These are phyloP conservation scores for Ciconia boyciana DNA, from an alignment of 2,113 vertebrate genomes.

Conservation along the genomic window DNA sequence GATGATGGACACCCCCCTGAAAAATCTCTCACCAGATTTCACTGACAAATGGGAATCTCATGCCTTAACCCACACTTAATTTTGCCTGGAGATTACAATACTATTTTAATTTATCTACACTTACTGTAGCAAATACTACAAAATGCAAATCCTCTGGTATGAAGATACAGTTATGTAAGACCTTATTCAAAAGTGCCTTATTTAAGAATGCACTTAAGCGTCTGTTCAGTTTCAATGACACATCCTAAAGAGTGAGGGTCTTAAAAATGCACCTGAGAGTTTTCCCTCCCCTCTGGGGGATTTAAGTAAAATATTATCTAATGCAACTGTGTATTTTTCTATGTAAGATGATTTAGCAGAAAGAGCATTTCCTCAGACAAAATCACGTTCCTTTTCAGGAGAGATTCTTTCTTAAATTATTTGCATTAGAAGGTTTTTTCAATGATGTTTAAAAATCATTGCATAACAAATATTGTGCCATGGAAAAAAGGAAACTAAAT, in stretches of 20 bases:
- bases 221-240: background rate
- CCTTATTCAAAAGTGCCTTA: background rate
- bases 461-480: background rate
- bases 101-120: slow-evolving; percentile 41
- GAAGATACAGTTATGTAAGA: slow-evolving; percentile 47
- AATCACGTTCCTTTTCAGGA: background rate
- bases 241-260: slow-evolving; percentile 17
- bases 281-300: background rate
- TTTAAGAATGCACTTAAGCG: slow-evolving; percentile 35
- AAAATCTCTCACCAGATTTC: slow-evolving; percentile 3
- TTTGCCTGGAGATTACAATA: slow-evolving; percentile 48
- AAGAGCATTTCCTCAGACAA: slow-evolving; percentile 12
- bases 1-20: background rate
- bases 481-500: background rate
- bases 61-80: slow-evolving; percentile 9
- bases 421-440: background rate
- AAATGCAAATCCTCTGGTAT: slow-evolving; percentile 22
- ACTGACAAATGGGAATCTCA: background rate
- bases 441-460: slow-evolving; percentile 6
- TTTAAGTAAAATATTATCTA: background rate
- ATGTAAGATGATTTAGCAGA: slow-evolving; percentile 53
- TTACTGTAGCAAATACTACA: slow-evolving; percentile 40
- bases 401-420: background rate
- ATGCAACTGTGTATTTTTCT: background rate
- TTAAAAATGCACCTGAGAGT: background rate